Evolutionary conservation across 1,140 invertebrate genomes (phyloP), one percentile per base, ranked within the genome.

Genomic region (Eurosta solidaginis): DNA sequence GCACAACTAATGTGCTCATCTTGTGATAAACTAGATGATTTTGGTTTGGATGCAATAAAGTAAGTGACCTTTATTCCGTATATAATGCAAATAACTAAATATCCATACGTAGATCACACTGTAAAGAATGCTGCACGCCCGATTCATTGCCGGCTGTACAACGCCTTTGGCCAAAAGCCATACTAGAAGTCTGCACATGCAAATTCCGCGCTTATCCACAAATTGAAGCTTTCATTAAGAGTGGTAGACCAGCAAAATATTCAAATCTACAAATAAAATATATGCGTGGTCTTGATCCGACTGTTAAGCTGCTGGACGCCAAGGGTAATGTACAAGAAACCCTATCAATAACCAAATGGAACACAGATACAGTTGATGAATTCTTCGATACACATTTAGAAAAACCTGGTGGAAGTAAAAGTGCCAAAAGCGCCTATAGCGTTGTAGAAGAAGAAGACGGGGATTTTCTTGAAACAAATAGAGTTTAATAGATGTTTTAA

Each of bases 121-220:
- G 96, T 85, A 90, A 92, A 76, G 90, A 94, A 88, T 95, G 94
- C 85, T 93, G 93, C 83, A 84, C 91, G 5, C 89, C 90, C 83
- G 90, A 90, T 92, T 93, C 87, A 94, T 93, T 88, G 90, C 92
- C 83, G 83, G 92, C 93, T 79, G 91, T 93, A 74, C 90, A 91
- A 78, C 87, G 89, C 29, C 88, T 89, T 59, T 97, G 96, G 88
- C 93, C 95, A 12, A 94, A 93, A 88, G 96, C 96, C 17, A 91
- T 96, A 63, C 88, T 98, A 33, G 95, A 97, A 91, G 95, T 98
- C 0, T 98, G 96, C 86, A 96, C 95, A 79, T 98, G 97, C 88
- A 98, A 98, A 90, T 97, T 97, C 90, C 95, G 95, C 78, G 93
- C 95, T 45, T 98, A 96, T 91, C 96, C 97, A 59, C 97, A 98